Base-by-base conservation (phyloP, 2,797 vertebrate species). In the Chelonia mydas region DNA sequence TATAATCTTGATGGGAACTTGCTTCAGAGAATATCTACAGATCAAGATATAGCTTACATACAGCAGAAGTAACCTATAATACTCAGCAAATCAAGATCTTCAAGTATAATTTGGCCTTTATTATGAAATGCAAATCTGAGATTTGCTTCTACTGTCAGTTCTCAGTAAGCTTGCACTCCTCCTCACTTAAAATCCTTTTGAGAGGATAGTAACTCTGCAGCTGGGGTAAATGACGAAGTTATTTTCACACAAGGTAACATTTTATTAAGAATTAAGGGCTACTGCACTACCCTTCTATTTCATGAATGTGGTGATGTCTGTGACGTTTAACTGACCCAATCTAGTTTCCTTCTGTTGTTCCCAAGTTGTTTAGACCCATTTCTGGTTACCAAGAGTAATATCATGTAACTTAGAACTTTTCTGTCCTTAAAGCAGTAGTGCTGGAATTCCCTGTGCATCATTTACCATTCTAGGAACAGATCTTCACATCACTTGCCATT, bases 381-480 rank as follows among this genome's bases (percentile, higher is more conserved):
- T 91, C 51, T 96, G 27, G 5, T 87, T 86, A 80, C 41, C 86
- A 54, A 81, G 5, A 77, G 3, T 4, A 86, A 41, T 13, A 76
- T n/a, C 12, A 79, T 82, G 13, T 49, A 77, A 77, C 45, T 83
- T 50, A 84, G 27, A 33, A 28, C 9, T 53, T 57, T 91, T 93
- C 47, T 72, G 54, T 37, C 61, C 49, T 89, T 72, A 8, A 41
- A 81, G 11, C 21, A 87, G 86, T 31, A 87, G 31, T 74, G 54
- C 86, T 86, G 53, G 33, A 86, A 90, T 55, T 91, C 33, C 74
- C 51, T 6, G 17, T 55, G 33, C 2, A 88, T 41, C 68, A 50
- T 68, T 90, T 84, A 91, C 2, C n/a, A 31, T 87, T 95, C 89
- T 27, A 90, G 57, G 49, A 95, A 47, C 3, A 90, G 41, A 90